Conservation (phyloP, 2,888 invertebrate genomes). For the Plemyria rubiginata region DNA sequence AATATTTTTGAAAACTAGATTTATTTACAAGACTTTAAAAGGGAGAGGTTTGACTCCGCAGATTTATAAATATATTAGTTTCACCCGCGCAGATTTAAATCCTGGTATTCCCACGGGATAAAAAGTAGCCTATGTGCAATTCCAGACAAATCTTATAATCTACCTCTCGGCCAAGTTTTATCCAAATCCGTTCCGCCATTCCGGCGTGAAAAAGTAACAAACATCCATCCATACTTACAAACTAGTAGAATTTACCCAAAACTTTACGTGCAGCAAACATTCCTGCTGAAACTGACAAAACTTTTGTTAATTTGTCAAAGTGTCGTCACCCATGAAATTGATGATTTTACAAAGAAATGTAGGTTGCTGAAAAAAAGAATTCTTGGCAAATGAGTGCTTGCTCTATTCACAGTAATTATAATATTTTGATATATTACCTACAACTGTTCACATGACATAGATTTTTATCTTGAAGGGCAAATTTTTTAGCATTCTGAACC, state of each 20-base stretch:
- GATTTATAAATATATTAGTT: too few species aligned
- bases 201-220: too few species aligned
- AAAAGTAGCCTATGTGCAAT: too few species aligned
- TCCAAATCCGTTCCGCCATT: neutral
- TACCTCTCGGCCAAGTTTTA: too few species aligned
- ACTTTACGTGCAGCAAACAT: neutral
- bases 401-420: constrained; percentile 30
- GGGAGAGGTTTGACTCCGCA: too few species aligned
- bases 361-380: constrained; percentile 40
- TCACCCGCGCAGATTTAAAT: too few species aligned
- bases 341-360: constrained; percentile 50
- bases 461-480: neutral
- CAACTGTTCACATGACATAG: constrained; percentile 21
- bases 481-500: neutral
- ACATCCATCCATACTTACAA: too few species aligned
- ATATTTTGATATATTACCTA: constrained; percentile 32
- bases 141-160: too few species aligned
- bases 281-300: constrained; percentile 28
- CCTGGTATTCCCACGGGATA: too few species aligned
- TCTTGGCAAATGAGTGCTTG: constrained; percentile 58
- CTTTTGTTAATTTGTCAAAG: constrained; percentile 57
- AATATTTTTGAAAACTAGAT: too few species aligned
- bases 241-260: constrained; percentile 2
- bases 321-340: constrained; percentile 55
- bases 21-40: too few species aligned